phyloP scores from a whole-genome alignment of 2,113 vertebrate species.

The Bettongia penicillata region DNA sequence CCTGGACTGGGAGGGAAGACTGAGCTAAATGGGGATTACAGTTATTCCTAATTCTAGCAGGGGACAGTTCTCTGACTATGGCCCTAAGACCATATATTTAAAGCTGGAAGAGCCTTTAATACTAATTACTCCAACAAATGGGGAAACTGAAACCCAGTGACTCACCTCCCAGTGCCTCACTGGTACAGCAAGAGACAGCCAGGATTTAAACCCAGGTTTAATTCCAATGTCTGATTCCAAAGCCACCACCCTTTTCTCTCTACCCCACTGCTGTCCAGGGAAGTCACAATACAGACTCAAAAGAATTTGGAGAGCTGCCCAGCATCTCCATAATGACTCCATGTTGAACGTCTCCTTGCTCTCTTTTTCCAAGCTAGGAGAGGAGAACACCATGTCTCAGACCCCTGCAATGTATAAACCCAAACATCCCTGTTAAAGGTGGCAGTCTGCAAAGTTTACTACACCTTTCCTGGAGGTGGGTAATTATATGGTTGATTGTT shows the following conservation, averaged over 20 bases:
- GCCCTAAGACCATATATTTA: not conserved
- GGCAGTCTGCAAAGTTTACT: not conserved
- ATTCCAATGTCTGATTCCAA: not conserved
- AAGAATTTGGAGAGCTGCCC: not conserved
- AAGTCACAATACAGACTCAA: not conserved
- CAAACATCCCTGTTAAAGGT: not conserved
- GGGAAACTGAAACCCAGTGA: not conserved
- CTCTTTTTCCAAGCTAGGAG: not conserved
- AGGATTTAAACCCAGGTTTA: not conserved
- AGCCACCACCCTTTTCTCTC: not conserved
- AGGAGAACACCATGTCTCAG: not conserved
- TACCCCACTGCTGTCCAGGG: not conserved
- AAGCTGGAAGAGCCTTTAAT: not conserved
- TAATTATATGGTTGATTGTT: not conserved
- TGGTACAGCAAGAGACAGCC: not conserved
- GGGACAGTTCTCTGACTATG: not conserved
- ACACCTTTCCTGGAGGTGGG: not conserved
- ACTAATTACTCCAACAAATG: not conserved
- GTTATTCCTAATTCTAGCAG: not conserved
- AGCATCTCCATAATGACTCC: not conserved
- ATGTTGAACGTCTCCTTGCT: not conserved
- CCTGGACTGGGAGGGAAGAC: not conserved
- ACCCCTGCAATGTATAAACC: not conserved
- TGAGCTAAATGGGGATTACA: not conserved
- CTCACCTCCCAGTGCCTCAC: not conserved